Percentiles rank a stretch among this genome's conserved stretches.
These are phyloP conservation scores for Neotoxoptera formosana DNA, from an alignment of 1,140 invertebrate genomes.

Conservation along the genomic window DNA sequence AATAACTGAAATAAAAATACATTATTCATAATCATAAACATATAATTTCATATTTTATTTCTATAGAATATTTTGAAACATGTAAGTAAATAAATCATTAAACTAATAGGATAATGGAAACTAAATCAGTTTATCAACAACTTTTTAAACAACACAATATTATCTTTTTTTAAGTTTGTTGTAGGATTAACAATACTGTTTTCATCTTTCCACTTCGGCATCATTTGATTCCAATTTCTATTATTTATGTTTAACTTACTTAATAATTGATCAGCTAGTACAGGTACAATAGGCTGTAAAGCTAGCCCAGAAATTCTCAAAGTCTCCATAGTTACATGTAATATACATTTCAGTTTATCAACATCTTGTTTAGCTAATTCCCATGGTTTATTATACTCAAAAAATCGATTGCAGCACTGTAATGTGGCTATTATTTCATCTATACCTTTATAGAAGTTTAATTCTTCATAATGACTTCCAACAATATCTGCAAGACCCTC, in stretches of 20 bases:
- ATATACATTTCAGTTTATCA: constrained; percentile 74
- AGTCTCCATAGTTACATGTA: constrained; percentile 85
- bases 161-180: constrained; percentile 58
- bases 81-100: neutral
- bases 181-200: constrained; percentile 22
- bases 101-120: neutral
- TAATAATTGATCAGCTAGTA: constrained; percentile 71
- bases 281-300: constrained; percentile 85
- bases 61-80: neutral
- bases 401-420: constrained; percentile 83
- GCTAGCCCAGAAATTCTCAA: constrained; percentile 77
- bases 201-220: constrained; percentile 60
- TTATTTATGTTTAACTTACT: constrained; percentile 71
- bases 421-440: constrained; percentile 79
- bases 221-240: constrained; percentile 68
- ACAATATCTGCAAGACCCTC: constrained; percentile 64
- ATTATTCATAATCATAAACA: neutral
- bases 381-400: constrained; percentile 89
- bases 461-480: constrained; percentile 74
- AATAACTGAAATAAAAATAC: neutral
- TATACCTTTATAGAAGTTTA: constrained; percentile 85
- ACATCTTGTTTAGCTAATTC: constrained; percentile 71
- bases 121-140: constrained; percentile 64
- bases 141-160: constrained; percentile 61
- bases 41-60: neutral